phyloP scores from a whole-genome alignment of 1,140 invertebrate species.

The Drosophila sp. region DNA sequence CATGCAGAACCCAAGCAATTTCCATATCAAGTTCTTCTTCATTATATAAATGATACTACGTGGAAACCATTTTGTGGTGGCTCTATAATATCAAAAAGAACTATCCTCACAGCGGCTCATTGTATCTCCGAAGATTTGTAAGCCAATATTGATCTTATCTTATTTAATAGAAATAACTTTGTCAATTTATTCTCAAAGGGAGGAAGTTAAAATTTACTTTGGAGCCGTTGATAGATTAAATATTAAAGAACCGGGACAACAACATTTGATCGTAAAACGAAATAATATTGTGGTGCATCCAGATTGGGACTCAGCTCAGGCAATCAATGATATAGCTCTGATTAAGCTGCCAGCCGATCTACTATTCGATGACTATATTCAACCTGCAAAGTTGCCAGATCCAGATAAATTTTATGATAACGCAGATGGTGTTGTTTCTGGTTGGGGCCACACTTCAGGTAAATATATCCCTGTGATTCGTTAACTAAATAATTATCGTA shows the following conservation, averaged over 20 bases:
- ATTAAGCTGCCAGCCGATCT: constrained; percentile 25
- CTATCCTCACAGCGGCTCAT: constrained; percentile 29
- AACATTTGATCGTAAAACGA: neutral
- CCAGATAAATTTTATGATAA: neutral
- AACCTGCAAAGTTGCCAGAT: constrained; percentile 4
- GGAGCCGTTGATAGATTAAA: constrained; percentile 14
- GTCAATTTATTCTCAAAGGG: no score
- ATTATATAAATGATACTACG: neutral
- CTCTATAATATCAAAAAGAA: constrained; percentile 17
- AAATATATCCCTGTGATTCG: neutral
- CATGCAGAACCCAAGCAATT: constrained; percentile 19
- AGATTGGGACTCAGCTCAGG: fast-evolving
- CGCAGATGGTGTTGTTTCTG: constrained; percentile 3
- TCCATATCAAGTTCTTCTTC: constrained; percentile 27
- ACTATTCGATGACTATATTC: constrained; percentile 21
- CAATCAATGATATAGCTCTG: constrained; percentile 34
- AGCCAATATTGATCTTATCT: neutral
- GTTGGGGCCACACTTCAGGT: constrained; percentile 14
- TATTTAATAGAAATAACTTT: no score
- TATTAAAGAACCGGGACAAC: constrained; percentile 13
- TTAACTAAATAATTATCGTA: neutral
- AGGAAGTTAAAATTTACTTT: neutral
- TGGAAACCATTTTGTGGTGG: constrained; percentile 1
- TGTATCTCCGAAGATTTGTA: neutral
- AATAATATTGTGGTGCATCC: constrained; percentile 1